Evolutionary conservation across 2,797 vertebrate genomes (phyloP), one percentile per base, ranked within the genome.

Genomic region (Buphagus erythrorhynchus): DNA sequence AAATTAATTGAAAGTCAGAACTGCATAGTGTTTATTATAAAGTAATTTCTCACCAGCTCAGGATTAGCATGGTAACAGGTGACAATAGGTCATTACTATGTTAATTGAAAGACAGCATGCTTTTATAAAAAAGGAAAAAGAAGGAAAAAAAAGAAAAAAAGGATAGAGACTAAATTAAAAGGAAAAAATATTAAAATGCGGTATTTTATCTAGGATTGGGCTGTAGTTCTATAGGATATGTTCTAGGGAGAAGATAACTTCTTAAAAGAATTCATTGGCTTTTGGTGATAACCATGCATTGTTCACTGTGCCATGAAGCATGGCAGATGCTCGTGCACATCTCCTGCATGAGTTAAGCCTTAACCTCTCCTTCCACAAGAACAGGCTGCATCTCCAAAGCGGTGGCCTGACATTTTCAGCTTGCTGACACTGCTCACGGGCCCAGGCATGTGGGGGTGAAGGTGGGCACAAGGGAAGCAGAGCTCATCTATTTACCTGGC

Each of bases 1-100:
- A 98, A 98, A 98, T 98, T 98, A 98, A 98, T 98, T 98, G 98
- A 98, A 98, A 98, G 97, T 98, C 97, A 98, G 96, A 97, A 97
- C 95, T 98, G 97, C 96, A 97, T 98, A 98, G 97, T 98, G 96
- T 98, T 98, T 98, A 98, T 98, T 98, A 97, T 97, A 96, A 98
- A 98, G 97, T 98, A 98, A 98, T 98, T 98, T 98, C 98, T 98
- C 97, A 98, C 97, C 97, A 98, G 97, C 97, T 98, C 97, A 97
- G 97, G 98, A 98, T 98, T 98, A 98, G 95, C 97, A 97, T 97
- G 97, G 96, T 97, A 97, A 97, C 95, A 97, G 97, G 97, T 98
- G 95, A 98, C 97, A 98, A 97, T 97, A 97, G 97, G 97, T 97
- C 97, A 98, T 98, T 98, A 97, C 93, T 97, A 98, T 98, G 97